A percentile compares a stretch with the other conserved stretches of the same genome.
phyloP scores from a whole-genome alignment of 2,888 invertebrate species.

The Chouioia cunea region DNA sequence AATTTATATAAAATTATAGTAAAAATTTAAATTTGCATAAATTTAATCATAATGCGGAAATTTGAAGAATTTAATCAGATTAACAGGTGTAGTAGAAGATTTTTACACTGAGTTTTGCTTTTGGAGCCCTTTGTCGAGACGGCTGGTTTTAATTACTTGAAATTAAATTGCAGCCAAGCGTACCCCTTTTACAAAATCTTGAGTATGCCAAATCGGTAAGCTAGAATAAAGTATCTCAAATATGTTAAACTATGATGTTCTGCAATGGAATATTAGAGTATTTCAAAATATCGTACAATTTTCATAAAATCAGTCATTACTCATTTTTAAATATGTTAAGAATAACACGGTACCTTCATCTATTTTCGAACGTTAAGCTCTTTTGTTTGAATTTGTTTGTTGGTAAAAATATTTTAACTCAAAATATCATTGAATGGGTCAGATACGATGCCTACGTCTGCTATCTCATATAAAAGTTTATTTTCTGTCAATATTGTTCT shows the following conservation, averaged over 20 bases:
- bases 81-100: constrained; percentile 38
- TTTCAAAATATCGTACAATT: constrained; percentile 48
- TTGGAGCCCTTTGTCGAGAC: constrained; percentile 39
- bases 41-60: constrained; percentile 33
- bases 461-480: no score
- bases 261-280: constrained; percentile 64
- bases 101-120: constrained; percentile 21
- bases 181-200: constrained; percentile 30
- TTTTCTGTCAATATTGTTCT: no score
- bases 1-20: no score
- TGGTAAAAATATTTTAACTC: no score
- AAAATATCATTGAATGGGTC: no score
- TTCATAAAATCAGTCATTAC: constrained; percentile 1
- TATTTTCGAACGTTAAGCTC: no score
- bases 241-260: constrained; percentile 47
- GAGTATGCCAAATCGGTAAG: constrained; percentile 39
- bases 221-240: constrained; percentile 42
- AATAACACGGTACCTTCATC: no score
- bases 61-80: constrained; percentile 44
- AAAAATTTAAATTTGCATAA: neutral
- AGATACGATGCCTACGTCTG: no score
- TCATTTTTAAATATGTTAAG: no score
- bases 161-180: constrained; percentile 47
- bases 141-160: constrained; percentile 46
- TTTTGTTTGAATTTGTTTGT: no score